Conservation (phyloP, 2,797 vertebrate genomes). For the Dermochelys coriacea region DNA sequence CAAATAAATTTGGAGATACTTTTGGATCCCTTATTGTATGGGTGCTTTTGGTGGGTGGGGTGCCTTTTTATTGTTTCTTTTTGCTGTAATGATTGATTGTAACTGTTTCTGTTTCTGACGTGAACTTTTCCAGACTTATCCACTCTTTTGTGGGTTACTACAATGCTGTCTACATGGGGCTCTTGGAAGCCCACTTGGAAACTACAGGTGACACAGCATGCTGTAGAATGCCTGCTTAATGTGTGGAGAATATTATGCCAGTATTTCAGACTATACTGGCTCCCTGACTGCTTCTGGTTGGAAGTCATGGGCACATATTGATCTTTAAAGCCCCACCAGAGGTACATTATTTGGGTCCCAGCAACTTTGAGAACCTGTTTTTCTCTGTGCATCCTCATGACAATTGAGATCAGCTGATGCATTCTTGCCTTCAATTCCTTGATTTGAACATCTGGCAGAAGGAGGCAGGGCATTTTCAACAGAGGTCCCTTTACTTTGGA, state of each 20-base stretch:
- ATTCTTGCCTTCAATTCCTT: constrained; percentile 48
- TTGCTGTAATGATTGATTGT: not conserved
- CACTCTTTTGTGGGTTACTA: not conserved
- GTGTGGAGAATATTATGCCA: not conserved
- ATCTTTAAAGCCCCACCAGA: not conserved
- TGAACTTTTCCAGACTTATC: not conserved
- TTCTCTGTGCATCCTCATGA: not conserved
- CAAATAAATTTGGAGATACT: not conserved
- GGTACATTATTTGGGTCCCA: not conserved
- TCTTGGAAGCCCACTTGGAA: not conserved
- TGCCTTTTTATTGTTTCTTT: not conserved
- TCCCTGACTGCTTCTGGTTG: not conserved
- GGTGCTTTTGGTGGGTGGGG: not conserved
- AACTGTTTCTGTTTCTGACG: not conserved
- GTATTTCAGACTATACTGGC: not conserved
- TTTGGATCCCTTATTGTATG: not conserved
- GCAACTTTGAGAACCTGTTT: not conserved
- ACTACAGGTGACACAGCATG: not conserved
- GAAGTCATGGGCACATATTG: not conserved
- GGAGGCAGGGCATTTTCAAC: constrained; percentile 56
- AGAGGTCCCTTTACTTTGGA: constrained; percentile 65
- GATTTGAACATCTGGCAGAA: constrained; percentile 67
- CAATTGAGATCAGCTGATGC: constrained; percentile 10
- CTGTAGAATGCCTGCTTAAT: not conserved
- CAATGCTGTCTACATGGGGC: not conserved